A percentile compares a stretch with the other conserved stretches of the same genome.
phyloP scores from a whole-genome alignment of 2,797 vertebrate species.

The Esox lucius region DNA sequence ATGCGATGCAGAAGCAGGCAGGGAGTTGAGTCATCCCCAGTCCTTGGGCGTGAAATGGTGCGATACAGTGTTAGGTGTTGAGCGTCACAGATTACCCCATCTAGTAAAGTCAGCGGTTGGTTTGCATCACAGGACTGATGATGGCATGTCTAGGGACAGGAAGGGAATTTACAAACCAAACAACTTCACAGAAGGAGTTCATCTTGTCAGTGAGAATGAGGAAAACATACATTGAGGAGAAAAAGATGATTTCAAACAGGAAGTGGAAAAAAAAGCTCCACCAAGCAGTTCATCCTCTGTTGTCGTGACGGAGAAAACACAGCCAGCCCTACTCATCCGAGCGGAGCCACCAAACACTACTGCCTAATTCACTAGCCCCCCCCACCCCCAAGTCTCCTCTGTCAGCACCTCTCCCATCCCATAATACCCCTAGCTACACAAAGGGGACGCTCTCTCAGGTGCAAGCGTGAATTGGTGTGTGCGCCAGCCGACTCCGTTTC shows the following conservation, averaged over 20 bases:
- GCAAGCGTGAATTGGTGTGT: conserved; percentile 23
- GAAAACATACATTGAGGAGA: background rate
- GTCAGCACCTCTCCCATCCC: conserved; percentile 20
- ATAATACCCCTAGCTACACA: conserved; percentile 11
- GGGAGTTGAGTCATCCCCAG: background rate
- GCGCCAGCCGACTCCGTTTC: conserved; percentile 35
- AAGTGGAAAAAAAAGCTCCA: too few species aligned
- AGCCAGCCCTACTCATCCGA: background rate
- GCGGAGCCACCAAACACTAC: background rate
- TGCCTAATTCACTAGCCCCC: conserved; percentile 11
- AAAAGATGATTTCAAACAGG: background rate
- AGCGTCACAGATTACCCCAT: background rate
- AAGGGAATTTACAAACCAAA: background rate
- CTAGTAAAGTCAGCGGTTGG: background rate
- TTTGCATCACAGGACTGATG: background rate
- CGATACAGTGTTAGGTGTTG: background rate
- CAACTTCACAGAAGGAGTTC: background rate
- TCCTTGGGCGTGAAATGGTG: background rate
- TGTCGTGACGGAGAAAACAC: background rate
- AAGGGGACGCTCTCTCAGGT: conserved; percentile 76
- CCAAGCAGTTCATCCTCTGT: background rate
- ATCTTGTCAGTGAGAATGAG: background rate
- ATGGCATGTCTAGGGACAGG: background rate
- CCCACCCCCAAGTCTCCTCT: background rate
- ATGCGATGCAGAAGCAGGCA: background rate